A percentile compares a stretch with the other conserved stretches of the same genome.
Evolutionary conservation across 1,140 invertebrate genomes (phyloP).

Genomic region (Apis cerana): DNA sequence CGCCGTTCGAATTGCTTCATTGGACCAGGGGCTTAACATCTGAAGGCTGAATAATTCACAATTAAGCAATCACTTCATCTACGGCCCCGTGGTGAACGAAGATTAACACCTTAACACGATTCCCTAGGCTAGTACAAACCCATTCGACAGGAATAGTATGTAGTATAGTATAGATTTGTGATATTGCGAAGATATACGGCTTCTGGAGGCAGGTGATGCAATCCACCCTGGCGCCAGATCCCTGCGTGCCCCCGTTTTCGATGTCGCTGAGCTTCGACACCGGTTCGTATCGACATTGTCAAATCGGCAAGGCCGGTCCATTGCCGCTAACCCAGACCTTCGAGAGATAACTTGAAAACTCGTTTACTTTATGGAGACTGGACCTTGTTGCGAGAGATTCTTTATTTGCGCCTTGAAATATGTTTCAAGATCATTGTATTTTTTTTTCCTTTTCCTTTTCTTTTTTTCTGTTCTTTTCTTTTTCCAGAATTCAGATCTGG

Average conservation of each 20-base stretch:
- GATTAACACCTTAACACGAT: neutral
- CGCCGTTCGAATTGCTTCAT: neutral
- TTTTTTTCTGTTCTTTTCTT: too few species aligned
- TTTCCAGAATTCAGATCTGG: too few species aligned
- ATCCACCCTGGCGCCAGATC: slow-evolving; percentile 37
- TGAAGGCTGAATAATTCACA: neutral
- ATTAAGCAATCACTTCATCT: slow-evolving; percentile 5
- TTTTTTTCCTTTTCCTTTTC: too few species aligned
- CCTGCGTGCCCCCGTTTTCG: slow-evolving; percentile 38
- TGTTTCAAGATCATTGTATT: too few species aligned
- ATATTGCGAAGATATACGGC: neutral
- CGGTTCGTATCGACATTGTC: slow-evolving; percentile 40
- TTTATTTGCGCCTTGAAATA: neutral
- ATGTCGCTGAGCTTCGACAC: slow-evolving; percentile 4
- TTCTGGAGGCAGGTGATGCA: neutral
- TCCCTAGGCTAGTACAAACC: too few species aligned
- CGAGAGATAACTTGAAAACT: slow-evolving; percentile 47
- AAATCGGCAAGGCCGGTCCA: slow-evolving; percentile 54
- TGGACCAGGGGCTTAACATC: neutral
- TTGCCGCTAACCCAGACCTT: slow-evolving; percentile 52
- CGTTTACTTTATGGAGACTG: slow-evolving; percentile 8
- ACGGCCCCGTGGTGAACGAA: too few species aligned
- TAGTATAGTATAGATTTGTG: neutral
- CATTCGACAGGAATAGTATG: too few species aligned
- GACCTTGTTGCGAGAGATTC: neutral